A percentile compares a stretch with the other conserved stretches of the same genome.
Conservation (phyloP, 2,888 invertebrate species). For the Eustalomyia histrio region DNA sequence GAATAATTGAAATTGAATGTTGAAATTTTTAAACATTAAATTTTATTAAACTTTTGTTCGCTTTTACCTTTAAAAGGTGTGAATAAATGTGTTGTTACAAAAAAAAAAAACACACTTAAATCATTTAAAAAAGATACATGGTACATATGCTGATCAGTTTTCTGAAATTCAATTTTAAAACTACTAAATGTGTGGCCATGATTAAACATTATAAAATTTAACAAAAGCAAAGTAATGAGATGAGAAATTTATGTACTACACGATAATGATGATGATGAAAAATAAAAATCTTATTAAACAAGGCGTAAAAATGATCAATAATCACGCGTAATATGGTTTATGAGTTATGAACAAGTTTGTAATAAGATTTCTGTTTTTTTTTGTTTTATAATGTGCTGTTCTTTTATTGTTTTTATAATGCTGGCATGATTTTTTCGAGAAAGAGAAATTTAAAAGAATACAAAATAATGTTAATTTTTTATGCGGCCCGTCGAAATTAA, state of each 20-base stretch:
- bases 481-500: too few relatives aligned
- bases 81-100: slow-evolving; percentile 30
- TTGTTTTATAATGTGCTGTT: slow-evolving; percentile 2
- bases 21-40: neutral
- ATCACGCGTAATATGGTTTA: slow-evolving; percentile 62
- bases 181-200: neutral
- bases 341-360: slow-evolving; percentile 41
- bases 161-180: neutral
- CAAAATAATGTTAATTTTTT: too few relatives aligned
- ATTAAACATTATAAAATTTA: neutral
- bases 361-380: slow-evolving; percentile 4
- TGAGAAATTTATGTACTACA: neutral
- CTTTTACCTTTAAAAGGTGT: slow-evolving; percentile 57
- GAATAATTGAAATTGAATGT: neutral
- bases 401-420: slow-evolving; percentile 41
- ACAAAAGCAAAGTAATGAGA: neutral
- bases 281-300: slow-evolving; percentile 36
- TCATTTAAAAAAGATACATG: slow-evolving; percentile 10
- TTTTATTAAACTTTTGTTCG: slow-evolving; percentile 15
- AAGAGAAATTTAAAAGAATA: neutral
- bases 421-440: slow-evolving; percentile 41
- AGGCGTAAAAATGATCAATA: slow-evolving; percentile 57
- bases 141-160: neutral
- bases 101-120: too few relatives aligned
- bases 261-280: neutral